These are phyloP conservation scores for Grammomys dolichurus DNA, from an alignment of 2,113 vertebrate species.

Conservation along the genomic window DNA sequence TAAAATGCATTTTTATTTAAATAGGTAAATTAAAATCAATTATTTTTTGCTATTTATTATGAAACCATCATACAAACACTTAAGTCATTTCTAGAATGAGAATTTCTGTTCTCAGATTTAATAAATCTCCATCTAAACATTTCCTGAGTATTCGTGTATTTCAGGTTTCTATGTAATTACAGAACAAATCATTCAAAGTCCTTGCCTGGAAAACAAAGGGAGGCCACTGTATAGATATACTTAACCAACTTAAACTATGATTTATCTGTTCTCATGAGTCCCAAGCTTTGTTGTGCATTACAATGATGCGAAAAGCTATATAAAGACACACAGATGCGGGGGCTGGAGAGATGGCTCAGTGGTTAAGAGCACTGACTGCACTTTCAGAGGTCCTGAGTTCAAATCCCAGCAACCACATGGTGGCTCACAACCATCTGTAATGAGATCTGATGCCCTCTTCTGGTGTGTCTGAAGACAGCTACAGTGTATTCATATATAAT, in stretches of 20 bases:
- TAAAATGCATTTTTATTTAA: constrained; percentile 52
- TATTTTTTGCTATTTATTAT: constrained; percentile 19
- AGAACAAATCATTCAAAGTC: constrained; percentile 28
- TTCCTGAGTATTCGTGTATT: background rate
- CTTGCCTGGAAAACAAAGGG: constrained; percentile 31
- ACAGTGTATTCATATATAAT: too few species aligned
- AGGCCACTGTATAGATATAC: background rate
- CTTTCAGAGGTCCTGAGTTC: too few species aligned
- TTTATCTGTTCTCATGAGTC: background rate
- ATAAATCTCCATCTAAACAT: background rate
- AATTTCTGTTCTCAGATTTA: constrained; percentile 20
- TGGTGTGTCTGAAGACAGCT: too few species aligned
- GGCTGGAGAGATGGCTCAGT: too few species aligned
- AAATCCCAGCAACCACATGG: too few species aligned
- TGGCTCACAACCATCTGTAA: too few species aligned
- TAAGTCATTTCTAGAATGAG: constrained; percentile 54
- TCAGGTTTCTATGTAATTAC: constrained; percentile 21
- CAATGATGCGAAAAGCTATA: background rate
- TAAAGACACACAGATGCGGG: background rate
- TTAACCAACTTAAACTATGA: background rate
- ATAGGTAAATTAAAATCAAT: constrained; percentile 35
- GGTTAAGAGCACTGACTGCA: too few species aligned
- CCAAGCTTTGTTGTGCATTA: background rate
- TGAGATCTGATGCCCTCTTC: too few species aligned
- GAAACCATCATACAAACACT: constrained; percentile 41